These are phyloP conservation scores for Ictalurus furcatus DNA, from an alignment of 2,113 vertebrate species.

Conservation along the genomic window DNA sequence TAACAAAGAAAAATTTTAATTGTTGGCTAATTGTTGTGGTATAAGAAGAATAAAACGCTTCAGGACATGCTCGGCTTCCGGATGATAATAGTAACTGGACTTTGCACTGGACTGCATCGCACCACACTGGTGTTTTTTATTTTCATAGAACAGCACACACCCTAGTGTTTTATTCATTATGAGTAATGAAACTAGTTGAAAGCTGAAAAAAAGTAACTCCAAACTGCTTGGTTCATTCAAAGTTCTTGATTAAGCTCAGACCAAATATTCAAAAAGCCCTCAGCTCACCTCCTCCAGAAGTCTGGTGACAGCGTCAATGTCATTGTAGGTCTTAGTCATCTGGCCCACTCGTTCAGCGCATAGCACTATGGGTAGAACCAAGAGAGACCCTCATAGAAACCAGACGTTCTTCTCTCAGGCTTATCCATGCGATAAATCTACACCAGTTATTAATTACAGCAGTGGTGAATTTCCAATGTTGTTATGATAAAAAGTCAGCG, in stretches of 20 bases:
- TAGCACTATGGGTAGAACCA: constrained; percentile 80
- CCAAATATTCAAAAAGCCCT: not conserved
- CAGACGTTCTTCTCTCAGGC: not conserved
- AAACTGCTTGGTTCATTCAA: not conserved
- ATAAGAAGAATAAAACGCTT: no score
- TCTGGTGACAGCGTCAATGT: constrained; percentile 97
- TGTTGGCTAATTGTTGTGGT: no score
- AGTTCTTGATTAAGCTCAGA: not conserved
- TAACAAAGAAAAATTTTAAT: not conserved
- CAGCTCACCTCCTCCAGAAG: constrained; percentile 91
- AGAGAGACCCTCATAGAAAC: not conserved
- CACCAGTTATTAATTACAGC: not conserved
- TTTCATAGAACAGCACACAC: no score
- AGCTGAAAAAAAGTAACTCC: no score
- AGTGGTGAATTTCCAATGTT: not conserved
- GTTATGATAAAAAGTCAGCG: not conserved
- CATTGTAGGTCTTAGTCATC: constrained; percentile 99
- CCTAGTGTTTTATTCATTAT: no score
- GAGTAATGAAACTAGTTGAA: no score
- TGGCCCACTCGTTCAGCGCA: constrained; percentile 99
- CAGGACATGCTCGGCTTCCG: no score
- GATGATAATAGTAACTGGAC: no score
- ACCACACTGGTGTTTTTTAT: no score
- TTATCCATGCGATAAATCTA: not conserved
- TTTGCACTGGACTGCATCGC: no score